phyloP scores from a whole-genome alignment of 35 echinoderm and acorn worm genomes.

The Apostichopus parvimensis region DNA sequence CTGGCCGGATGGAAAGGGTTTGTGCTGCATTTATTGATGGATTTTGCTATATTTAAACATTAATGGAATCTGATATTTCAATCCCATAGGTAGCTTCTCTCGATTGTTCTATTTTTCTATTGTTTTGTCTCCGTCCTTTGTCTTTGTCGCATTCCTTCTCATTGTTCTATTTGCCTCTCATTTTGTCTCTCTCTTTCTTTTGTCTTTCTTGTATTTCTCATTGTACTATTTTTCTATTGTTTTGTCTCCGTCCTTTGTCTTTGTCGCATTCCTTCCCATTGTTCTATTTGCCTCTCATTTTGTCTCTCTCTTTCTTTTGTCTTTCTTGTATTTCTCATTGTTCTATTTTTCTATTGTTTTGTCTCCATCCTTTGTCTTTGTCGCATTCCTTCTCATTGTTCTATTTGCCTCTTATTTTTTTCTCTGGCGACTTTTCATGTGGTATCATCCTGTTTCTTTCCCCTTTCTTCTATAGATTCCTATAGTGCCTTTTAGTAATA shows the following conservation, averaged over 20 bases:
- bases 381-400: no score
- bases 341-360: not conserved
- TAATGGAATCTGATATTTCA: not conserved
- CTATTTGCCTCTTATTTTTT: no score
- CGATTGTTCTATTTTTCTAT: not conserved
- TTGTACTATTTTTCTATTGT: not conserved
- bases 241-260: not conserved
- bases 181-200: no score
- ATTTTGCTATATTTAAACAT: not conserved
- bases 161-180: no score
- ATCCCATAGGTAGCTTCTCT: not conserved
- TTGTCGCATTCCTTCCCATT: not conserved
- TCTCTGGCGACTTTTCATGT: no score
- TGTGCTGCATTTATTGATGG: no score
- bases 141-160: not conserved
- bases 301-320: no score
- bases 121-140: not conserved
- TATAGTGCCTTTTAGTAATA: no score
- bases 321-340: not conserved
- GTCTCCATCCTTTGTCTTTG: not conserved
- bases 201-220: no score
- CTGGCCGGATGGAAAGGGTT: conserved; percentile 35
- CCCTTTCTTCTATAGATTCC: no score
- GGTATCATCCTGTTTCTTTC: no score
- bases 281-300: no score